Percentiles rank a stretch among this genome's conserved stretches.
Evolutionary conservation across 2,113 vertebrate species (phyloP).

Genomic region (Neomonachus schauinslandi): DNA sequence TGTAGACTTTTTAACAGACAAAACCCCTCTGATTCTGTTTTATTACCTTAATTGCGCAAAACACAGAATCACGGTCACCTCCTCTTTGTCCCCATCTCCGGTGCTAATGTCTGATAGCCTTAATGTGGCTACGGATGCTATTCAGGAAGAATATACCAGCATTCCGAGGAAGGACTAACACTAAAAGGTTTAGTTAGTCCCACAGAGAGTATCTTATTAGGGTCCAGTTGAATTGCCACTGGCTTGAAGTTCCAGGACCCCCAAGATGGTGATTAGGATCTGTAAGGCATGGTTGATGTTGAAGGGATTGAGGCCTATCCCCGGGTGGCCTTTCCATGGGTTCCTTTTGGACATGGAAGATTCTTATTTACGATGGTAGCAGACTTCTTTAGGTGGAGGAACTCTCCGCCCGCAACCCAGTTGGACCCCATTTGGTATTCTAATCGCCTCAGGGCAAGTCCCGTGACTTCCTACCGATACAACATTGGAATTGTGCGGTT

Average conservation of each 20-base stretch:
- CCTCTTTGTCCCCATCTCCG: not conserved
- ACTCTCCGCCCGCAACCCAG: not conserved
- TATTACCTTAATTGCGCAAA: not conserved
- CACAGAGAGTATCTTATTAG: not conserved
- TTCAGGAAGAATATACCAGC: not conserved
- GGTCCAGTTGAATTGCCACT: not conserved
- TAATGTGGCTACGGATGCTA: not conserved
- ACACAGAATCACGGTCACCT: not conserved
- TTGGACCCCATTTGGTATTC: not conserved
- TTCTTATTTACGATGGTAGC: slow-evolving; percentile 29
- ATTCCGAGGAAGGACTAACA: not conserved
- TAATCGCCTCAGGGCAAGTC: not conserved
- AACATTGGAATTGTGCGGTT: not conserved
- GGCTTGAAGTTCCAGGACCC: not conserved
- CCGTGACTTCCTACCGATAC: not conserved
- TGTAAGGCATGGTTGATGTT: not conserved
- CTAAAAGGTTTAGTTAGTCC: slow-evolving; percentile 25
- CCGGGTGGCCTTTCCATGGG: not conserved
- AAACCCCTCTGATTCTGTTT: not conserved
- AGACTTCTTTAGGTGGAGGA: not conserved
- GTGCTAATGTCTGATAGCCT: not conserved
- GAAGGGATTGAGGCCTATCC: not conserved
- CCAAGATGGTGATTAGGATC: not conserved
- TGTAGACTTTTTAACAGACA: not conserved
- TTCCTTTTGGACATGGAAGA: not conserved